Evolutionary conservation across 2,888 invertebrate genomes (phyloP).

Genomic region (Argyra leucocephala): DNA sequence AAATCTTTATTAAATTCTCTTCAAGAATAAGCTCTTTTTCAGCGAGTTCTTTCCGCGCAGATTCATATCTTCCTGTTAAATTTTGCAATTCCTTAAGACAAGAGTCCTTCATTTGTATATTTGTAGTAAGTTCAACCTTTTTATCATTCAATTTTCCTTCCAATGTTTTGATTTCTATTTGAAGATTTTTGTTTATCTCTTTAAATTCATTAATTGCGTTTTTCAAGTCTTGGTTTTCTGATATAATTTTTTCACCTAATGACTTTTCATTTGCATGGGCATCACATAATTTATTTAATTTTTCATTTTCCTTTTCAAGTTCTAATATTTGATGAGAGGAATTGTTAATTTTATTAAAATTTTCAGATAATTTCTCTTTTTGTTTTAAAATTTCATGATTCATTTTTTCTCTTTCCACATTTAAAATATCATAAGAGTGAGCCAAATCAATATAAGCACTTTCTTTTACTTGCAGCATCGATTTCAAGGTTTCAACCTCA

Average conservation of each 20-base stretch:
- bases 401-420: not conserved
- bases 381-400: not conserved
- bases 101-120: too few species aligned
- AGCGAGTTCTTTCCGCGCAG: too few species aligned
- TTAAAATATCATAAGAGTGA: not conserved
- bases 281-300: not conserved
- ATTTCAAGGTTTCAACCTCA: not conserved
- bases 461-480: not conserved
- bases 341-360: not conserved
- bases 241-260: not conserved
- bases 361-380: not conserved
- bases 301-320: not conserved
- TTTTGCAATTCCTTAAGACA: not conserved
- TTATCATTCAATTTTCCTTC: constrained; percentile 4
- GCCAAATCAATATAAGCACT: not conserved
- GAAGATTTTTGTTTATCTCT: not conserved
- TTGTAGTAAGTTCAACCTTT: too few species aligned
- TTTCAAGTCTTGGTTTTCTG: not conserved
- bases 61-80: not conserved
- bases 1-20: not conserved
- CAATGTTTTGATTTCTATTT: constrained; percentile 18
- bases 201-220: not conserved
- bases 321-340: not conserved
- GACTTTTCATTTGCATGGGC: not conserved
- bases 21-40: not conserved